Base-by-base conservation (phyloP, 35 echinoderm and acorn worm species). In the Eucidaris tribuloides region DNA sequence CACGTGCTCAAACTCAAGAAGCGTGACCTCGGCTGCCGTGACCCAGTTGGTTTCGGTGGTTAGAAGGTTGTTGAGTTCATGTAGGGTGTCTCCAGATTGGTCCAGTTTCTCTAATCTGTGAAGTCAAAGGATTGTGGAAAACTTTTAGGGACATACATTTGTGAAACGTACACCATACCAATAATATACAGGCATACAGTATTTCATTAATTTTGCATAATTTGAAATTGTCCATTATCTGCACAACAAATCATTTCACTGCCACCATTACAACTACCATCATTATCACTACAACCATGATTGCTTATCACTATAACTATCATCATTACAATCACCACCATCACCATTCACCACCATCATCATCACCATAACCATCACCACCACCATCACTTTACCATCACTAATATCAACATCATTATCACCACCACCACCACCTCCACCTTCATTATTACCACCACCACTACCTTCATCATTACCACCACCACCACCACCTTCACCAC, bases 1-100 rank as follows among this genome's bases (percentile, higher is more conserved):
- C 1, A 92, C 33, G 50, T 87, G 78, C 5, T 83, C 83, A 80
- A 99, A 90, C 58, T 93, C 91, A 46, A 99, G 71, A 7, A 99
- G 86, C n/a, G 70, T 93, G 40, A 92, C 87, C 79, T 93, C 90
- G 0, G 96, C 90, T 43, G 81, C 86, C 14, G 90, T 78, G 78
- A 99, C 83, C 96, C 96, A 99, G 80, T 99, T 99, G 39, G 83
- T 93, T 32, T 99, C 96, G 33, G 57, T 81, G 11, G 87, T 90
- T 32, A 93, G 27, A 4, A 66, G 45, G 44, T 85, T 77, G 9
- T 52, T 77, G 45, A 93, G 81, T 18, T 93, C 85, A 30, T 92
- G 86, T 25, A 99, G 83, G 22, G 79, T 62, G 25, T 93, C 87
- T 27, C 82, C 80, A 5, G 87, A 93, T 49, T 83, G 55, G 83